Conservation (phyloP, 2,113 vertebrate species). For the Edolisoma coerulescens region DNA sequence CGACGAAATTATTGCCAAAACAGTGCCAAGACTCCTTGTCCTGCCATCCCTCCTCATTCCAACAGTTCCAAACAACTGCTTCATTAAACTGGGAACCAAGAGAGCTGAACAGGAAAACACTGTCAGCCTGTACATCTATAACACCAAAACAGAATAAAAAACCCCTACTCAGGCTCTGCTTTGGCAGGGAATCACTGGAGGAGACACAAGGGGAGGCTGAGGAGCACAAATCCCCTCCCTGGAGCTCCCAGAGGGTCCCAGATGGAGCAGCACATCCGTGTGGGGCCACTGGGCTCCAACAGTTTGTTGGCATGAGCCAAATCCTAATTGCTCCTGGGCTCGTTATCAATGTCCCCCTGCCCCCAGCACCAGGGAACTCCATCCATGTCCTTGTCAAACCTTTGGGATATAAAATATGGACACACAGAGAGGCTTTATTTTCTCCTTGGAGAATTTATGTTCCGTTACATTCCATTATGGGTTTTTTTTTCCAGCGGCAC, state of each 20-base stretch:
- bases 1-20: not conserved
- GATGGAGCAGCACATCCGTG: accelerated
- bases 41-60: not conserved
- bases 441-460: conserved; percentile 65
- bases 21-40: not conserved
- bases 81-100: not conserved
- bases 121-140: not conserved
- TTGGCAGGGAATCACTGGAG: not conserved
- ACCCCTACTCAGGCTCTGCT: not conserved
- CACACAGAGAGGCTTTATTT: conserved; percentile 14
- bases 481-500: not conserved
- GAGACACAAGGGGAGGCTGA: accelerated
- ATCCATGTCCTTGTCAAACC: conserved; percentile 52
- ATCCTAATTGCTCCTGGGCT: not conserved
- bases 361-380: not conserved
- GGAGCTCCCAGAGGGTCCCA: not conserved
- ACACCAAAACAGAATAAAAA: not conserved
- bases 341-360: not conserved
- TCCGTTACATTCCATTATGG: conserved; percentile 40
- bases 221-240: not conserved
- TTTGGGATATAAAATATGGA: conserved; percentile 18
- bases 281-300: not conserved
- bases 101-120: not conserved
- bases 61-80: not conserved
- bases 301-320: not conserved